Evolutionary conservation across 1,140 invertebrate genomes (phyloP).

Genomic region (Brachionus manjavacas): DNA sequence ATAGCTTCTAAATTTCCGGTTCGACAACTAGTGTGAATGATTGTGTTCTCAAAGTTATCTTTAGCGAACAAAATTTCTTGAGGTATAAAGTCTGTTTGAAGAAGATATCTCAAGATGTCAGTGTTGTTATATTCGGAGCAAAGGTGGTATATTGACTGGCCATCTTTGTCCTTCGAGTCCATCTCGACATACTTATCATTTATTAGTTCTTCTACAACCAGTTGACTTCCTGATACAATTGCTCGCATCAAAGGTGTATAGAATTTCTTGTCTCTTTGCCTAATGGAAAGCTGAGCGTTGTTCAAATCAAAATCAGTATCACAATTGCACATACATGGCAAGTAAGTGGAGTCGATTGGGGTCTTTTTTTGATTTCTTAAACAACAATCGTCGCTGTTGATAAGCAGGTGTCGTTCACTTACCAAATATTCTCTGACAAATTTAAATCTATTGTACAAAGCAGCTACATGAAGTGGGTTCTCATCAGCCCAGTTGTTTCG

Average conservation of each 20-base stretch:
- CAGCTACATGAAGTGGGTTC: constrained; percentile 20
- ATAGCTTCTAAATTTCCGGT: constrained; percentile 28
- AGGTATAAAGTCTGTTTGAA: constrained; percentile 12
- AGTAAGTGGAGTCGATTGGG: background rate
- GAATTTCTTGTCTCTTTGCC: constrained; percentile 13
- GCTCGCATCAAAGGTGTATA: background rate
- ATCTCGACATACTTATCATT: background rate
- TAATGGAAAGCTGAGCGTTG: background rate
- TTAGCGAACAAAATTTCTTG: background rate
- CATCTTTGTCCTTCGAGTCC: constrained; percentile 18
- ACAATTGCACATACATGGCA: constrained; percentile 32
- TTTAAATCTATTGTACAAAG: background rate
- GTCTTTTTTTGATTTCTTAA: background rate
- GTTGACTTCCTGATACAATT: background rate
- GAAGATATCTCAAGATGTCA: background rate
- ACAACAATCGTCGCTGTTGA: background rate
- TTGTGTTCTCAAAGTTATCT: constrained; percentile 35
- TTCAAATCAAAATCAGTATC: background rate
- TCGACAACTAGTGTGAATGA: constrained; percentile 22
- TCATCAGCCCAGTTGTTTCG: background rate
- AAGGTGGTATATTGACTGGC: constrained; percentile 1
- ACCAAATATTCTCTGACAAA: constrained; percentile 26
- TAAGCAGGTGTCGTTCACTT: background rate
- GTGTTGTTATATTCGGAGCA: constrained; percentile 15
- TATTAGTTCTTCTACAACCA: background rate